A percentile compares a stretch with the other conserved stretches of the same genome.
Conservation (phyloP, 2,888 invertebrate species). For the Schrankia costaestrigalis region DNA sequence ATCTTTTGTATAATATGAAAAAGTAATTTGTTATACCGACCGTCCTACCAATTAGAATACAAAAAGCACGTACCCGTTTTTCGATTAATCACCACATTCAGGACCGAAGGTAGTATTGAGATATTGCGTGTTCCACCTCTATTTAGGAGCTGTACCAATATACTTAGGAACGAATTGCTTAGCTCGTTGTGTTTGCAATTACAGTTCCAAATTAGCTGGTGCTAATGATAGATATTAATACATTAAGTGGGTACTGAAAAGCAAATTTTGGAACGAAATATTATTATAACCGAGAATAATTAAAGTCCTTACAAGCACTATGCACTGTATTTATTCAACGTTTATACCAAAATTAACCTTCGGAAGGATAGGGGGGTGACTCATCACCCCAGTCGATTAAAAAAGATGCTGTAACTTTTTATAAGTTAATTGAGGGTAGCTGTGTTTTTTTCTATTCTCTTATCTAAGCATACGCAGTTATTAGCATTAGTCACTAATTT, state of each 20-base stretch:
- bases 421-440: too few relatives aligned
- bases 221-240: background rate
- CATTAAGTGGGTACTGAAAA: background rate
- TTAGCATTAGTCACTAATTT: too few relatives aligned
- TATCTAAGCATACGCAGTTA: too few relatives aligned
- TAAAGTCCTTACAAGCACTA: too few relatives aligned
- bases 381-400: too few relatives aligned
- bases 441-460: too few relatives aligned
- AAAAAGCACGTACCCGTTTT: slow-evolving; percentile 48
- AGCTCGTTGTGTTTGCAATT: slow-evolving; percentile 8
- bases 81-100: slow-evolving; percentile 55
- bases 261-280: background rate
- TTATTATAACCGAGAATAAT: too few relatives aligned
- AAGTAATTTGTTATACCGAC: slow-evolving; percentile 64
- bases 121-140: slow-evolving; percentile 33
- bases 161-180: slow-evolving; percentile 7
- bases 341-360: too few relatives aligned
- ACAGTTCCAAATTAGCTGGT: slow-evolving; percentile 1
- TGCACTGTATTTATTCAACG: too few relatives aligned
- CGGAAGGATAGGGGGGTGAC: too few relatives aligned
- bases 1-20: slow-evolving; percentile 71
- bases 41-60: slow-evolving; percentile 59
- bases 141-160: slow-evolving; percentile 18
- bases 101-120: slow-evolving; percentile 32
- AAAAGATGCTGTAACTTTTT: too few relatives aligned